Conservation (phyloP, 2,888 invertebrate genomes). For the Tiliacea aurago region DNA sequence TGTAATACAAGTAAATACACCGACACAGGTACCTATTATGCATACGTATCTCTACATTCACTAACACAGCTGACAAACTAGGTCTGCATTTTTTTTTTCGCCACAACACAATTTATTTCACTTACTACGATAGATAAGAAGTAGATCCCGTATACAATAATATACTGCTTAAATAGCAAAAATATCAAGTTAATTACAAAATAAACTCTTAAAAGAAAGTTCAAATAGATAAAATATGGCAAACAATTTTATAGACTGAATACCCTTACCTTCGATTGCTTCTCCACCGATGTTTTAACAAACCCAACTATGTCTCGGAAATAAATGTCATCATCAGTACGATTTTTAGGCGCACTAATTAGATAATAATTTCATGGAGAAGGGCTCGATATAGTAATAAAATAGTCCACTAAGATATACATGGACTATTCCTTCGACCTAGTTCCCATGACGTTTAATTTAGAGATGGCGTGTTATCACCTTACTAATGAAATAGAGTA, state of each 20-base stretch:
- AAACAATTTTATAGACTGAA: conserved; percentile 80
- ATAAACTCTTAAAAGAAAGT: conserved; percentile 78
- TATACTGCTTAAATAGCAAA: conserved; percentile 64
- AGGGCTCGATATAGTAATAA: conserved; percentile 68
- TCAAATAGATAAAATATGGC: conserved; percentile 88
- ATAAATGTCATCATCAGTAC: conserved; percentile 74
- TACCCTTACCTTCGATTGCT: conserved; percentile 81
- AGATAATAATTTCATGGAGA: conserved; percentile 69
- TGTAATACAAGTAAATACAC: conserved; percentile 59
- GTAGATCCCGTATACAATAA: conserved; percentile 48
- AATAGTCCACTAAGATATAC: conserved; percentile 76
- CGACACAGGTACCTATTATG: conserved; percentile 65
- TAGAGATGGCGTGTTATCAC: conserved; percentile 61
- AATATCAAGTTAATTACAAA: conserved; percentile 65
- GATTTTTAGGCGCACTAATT: conserved; percentile 66
- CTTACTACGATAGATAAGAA: conserved; percentile 32
- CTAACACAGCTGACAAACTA: conserved; percentile 77
- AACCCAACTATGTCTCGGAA: conserved; percentile 69
- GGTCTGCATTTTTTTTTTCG: conserved; percentile 72
- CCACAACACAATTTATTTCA: conserved; percentile 68
- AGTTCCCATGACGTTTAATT: conserved; percentile 83
- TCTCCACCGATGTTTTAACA: conserved; percentile 75
- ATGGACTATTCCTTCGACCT: conserved; percentile 85
- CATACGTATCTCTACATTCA: conserved; percentile 74
- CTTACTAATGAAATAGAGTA: conserved; percentile 55